Base-by-base conservation (phyloP, 2,888 invertebrate genomes). In the Ochropleura plecta region DNA sequence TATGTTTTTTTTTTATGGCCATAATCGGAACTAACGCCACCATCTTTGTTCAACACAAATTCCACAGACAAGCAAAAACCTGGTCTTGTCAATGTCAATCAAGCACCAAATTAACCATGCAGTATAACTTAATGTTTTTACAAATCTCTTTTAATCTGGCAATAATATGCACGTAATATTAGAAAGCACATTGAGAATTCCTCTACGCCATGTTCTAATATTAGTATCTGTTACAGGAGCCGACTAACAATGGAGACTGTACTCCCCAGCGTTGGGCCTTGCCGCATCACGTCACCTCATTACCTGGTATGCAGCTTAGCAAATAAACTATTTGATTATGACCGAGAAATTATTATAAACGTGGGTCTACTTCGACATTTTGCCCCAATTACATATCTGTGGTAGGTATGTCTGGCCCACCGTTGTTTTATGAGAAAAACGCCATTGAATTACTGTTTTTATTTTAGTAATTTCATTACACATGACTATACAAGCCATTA, bases 231-330 rank as follows among this genome's bases (percentile, higher is more conserved):
- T 93, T 93, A 6, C 94, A 96, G 96, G 96, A 96, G 86, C 85
- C 89, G 78, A 86, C 86, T 66, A 86, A 81, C 84, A 91, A 89
- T 87, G 93, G 92, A 76, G 96, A 96, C 82, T 93, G 94, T 87
- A 91, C 94, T 59, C 93, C 96, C 62, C 96, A 96, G 83, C 96
- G 96, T 76, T 96, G 96, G 96, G 95, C 96, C 55, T 89, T 97
- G 80, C 97, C 97, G 86, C 97, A 97, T 80, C 97, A 97, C 91
- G 97, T 97, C 79, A 97, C 97, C 60, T 97, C 97, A 16, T 91
- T 97, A 81, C 97, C 97, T 84, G 97, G 97, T 97, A 93, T 87
- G 65, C 59, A 57, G 8, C 49, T 16, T 53, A n/a, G 12, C 42
- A 7, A 62, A n/a, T 62, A 12, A n/a, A 44, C n/a, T 62, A 62